These are phyloP conservation scores for Notechis scutatus DNA, from an alignment of 2,113 vertebrate species.

Conservation along the genomic window DNA sequence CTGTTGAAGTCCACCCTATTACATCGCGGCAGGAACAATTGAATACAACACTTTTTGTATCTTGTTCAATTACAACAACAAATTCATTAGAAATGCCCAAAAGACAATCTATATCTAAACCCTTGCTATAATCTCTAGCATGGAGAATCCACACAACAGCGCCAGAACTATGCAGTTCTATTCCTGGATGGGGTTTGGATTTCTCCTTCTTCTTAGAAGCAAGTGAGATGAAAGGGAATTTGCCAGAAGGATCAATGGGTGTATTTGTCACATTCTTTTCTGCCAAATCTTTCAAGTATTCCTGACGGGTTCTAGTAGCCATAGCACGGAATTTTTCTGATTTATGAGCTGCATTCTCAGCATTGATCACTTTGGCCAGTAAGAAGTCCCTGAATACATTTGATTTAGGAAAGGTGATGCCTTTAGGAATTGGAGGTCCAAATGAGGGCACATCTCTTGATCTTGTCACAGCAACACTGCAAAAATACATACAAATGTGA, in stretches of 20 bases:
- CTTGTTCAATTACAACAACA: conserved; percentile 87
- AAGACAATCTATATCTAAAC: conserved; percentile 87
- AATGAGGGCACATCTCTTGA: conserved; percentile 95
- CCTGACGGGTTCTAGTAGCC: conserved; percentile 93
- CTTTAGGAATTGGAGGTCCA: conserved; percentile 91
- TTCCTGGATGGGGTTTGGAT: conserved; percentile 84
- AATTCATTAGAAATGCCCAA: conserved; percentile 91
- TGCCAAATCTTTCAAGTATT: conserved; percentile 92
- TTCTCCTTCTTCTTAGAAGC: conserved; percentile 94
- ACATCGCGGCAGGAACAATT: conserved; percentile 92
- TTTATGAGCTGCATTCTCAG: conserved; percentile 95
- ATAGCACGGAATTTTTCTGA: conserved; percentile 95
- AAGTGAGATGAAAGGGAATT: conserved; percentile 93
- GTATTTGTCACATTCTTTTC: conserved; percentile 94
- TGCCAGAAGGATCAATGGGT: conserved; percentile 88
- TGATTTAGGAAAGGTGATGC: conserved; percentile 93
- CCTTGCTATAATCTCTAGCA: conserved; percentile 88
- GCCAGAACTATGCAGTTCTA: conserved; percentile 87
- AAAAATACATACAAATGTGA: conserved; percentile 18
- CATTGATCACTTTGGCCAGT: conserved; percentile 93
- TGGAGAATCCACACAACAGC: conserved; percentile 87
- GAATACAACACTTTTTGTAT: conserved; percentile 88
- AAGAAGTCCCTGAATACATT: conserved; percentile 97
- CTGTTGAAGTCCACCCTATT: conserved; percentile 92
- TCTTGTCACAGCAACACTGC: conserved; percentile 90